Base-by-base conservation (phyloP, 2,888 invertebrate genomes). In the Hecatera dysodea region DNA sequence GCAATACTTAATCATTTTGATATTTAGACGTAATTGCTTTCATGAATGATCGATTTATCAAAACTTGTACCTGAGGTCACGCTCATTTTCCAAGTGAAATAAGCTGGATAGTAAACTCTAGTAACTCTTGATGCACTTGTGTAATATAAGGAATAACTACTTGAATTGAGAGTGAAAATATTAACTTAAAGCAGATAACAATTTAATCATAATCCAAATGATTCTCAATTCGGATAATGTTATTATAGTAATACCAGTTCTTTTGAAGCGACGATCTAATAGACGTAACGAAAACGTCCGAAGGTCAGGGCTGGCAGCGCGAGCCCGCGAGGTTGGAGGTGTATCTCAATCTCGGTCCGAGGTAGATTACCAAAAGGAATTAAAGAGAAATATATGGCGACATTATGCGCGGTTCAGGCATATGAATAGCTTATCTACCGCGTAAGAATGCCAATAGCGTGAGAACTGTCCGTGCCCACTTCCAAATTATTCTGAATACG, bases 401-500 rank as follows among this genome's bases (percentile, higher is more conserved):
- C 80, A 84, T 82, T 85, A 88, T 86, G 71, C 80, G 70, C 72
- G 75, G 80, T 85, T 66, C 74, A 82, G 74, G 83, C 86, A 85
- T 87, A 87, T 82, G 84, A 85, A 89, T 87, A 85, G 75, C 73
- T 86, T 86, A 85, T 86, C 86, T 86, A 84, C 82, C 69, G 75
- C 72, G 80, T 88, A 88, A 89, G 91, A 93, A 93, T 93, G 91
- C 89, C 89, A 89, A 87, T 90, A 92, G 92, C 95, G 95, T 95
- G 95, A 94, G 95, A 95, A 95, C 93, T 83, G 87, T 81, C 89
- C 85, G 88, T 90, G 90, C 88, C 87, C 89, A 91, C 89, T 89
- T 89, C 91, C 91, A 93, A 94, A 93, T 94, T 94, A 95, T 95
- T 93, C 95, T 89, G 90, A 89, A 90, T 91, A 92, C 94, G 94